Conservation (phyloP, 1,140 invertebrate genomes). For the Eueides isabella region DNA sequence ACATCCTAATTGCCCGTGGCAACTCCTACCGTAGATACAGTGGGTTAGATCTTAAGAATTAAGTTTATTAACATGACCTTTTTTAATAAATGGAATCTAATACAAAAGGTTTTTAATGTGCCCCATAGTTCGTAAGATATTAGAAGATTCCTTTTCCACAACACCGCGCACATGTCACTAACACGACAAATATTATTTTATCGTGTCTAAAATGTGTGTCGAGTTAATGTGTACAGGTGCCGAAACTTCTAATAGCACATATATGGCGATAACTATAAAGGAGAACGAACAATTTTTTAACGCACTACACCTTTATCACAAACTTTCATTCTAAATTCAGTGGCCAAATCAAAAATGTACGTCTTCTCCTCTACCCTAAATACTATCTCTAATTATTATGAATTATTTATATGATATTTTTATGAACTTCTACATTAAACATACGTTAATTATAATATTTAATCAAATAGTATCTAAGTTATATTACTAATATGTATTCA, state of each 20-base stretch:
- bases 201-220: not conserved
- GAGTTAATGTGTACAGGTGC: not conserved
- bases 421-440: not conserved
- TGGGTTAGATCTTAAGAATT: too few relatives aligned
- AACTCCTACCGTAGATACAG: too few relatives aligned
- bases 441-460: not conserved
- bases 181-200: not conserved
- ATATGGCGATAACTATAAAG: not conserved
- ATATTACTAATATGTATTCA: too few relatives aligned
- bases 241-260: not conserved
- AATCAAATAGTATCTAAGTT: too few relatives aligned
- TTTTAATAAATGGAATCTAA: too few relatives aligned
- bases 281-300: not conserved
- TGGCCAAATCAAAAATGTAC: not conserved
- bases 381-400: too few relatives aligned
- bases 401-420: not conserved
- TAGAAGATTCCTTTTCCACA: not conserved
- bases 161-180: not conserved
- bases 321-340: not conserved
- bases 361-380: not conserved
- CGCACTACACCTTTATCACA: not conserved
- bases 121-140: too few relatives aligned
- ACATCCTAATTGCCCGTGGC: too few relatives aligned
- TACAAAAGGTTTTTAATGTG: too few relatives aligned
- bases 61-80: too few relatives aligned